phyloP scores from a whole-genome alignment of 2,888 invertebrate genomes.

The Nemotelus pantherinus region DNA sequence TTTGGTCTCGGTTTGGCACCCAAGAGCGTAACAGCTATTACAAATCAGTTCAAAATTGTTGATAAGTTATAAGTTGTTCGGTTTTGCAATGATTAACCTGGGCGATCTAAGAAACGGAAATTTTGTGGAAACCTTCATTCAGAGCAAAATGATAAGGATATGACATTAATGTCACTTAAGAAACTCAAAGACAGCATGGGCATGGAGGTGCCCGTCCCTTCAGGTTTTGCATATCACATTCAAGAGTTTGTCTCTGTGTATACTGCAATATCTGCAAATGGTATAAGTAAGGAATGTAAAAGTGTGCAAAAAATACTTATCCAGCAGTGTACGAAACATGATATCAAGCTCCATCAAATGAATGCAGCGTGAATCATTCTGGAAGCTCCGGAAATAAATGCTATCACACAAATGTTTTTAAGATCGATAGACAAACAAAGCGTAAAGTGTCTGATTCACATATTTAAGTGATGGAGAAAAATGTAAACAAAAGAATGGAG shows the following conservation, averaged over 20 bases:
- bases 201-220: not conserved
- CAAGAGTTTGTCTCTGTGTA: not conserved
- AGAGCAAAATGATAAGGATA: not conserved
- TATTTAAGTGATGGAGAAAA: too few species aligned
- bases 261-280: not conserved
- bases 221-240: not conserved
- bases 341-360: too few species aligned
- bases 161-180: not conserved
- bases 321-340: too few species aligned
- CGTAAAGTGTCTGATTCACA: too few species aligned
- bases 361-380: too few species aligned
- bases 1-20: not conserved
- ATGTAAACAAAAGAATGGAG: too few species aligned
- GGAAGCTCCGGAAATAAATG: too few species aligned
- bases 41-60: not conserved
- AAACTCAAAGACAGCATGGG: not conserved
- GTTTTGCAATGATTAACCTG: conserved; percentile 5
- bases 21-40: not conserved
- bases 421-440: too few species aligned
- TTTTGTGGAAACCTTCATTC: not conserved
- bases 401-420: too few species aligned
- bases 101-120: not conserved
- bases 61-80: conserved; percentile 10
- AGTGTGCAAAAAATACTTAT: not conserved
- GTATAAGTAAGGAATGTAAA: not conserved